Percentiles rank a stretch among this genome's conserved stretches.
Evolutionary conservation across 2,797 vertebrate genomes (phyloP).

Genomic region (Ctenosaura bakeri): DNA sequence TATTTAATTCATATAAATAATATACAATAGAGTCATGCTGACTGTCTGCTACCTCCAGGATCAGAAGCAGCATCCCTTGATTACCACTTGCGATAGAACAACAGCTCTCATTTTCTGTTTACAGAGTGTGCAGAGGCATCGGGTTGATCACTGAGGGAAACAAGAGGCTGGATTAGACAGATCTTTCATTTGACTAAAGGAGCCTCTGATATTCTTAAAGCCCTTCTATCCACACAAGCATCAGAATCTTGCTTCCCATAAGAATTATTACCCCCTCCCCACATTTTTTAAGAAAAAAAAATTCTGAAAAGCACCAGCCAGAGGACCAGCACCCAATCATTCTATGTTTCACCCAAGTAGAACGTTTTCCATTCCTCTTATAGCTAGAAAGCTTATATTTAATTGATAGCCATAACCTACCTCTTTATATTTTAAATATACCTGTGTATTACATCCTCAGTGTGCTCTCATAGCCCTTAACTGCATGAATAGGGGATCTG

Average conservation of each 20-base stretch:
- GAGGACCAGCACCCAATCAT: neutral
- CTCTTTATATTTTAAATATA: neutral
- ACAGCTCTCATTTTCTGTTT: neutral
- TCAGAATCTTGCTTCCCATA: neutral
- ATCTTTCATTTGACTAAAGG: neutral
- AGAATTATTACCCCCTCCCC: neutral
- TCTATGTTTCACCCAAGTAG: neutral
- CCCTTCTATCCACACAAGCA: neutral
- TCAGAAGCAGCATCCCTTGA: neutral
- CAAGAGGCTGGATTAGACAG: neutral
- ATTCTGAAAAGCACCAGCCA: neutral
- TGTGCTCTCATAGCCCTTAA: conserved; percentile 38
- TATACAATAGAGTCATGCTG: neutral
- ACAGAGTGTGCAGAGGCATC: neutral
- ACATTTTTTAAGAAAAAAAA: no score
- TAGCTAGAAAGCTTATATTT: neutral
- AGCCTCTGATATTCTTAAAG: neutral
- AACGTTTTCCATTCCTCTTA: neutral
- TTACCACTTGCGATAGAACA: neutral
- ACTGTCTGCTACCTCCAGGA: neutral
- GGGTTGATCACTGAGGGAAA: neutral
- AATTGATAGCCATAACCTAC: neutral
- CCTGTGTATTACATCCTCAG: neutral
- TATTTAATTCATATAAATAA: neutral
- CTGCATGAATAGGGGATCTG: conserved; percentile 54